Conservation (phyloP, 2,888 invertebrate genomes). For the Lycocerus yunnanus region DNA sequence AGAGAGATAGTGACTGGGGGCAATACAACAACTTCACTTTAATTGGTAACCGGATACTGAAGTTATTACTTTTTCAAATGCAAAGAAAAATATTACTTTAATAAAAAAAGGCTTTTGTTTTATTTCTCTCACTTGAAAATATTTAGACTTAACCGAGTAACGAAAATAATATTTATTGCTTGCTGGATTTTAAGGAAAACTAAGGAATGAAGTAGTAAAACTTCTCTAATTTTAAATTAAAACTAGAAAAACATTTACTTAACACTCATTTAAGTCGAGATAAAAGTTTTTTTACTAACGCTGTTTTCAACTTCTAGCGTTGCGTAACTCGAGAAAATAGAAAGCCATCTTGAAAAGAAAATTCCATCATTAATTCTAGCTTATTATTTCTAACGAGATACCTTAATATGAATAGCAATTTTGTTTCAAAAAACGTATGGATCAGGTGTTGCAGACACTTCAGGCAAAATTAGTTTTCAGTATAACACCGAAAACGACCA, state of each 20-base stretch:
- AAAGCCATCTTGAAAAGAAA: background rate
- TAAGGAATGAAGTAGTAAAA: background rate
- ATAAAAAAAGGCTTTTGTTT: background rate
- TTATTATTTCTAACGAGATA: background rate
- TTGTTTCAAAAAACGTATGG: background rate
- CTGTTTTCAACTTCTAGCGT: background rate
- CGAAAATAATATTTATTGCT: background rate
- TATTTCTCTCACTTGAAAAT: background rate
- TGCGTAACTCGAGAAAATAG: background rate
- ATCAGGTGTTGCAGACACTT: slow-evolving; percentile 9
- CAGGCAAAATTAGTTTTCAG: slow-evolving; percentile 18
- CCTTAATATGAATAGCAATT: background rate
- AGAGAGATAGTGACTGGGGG: background rate
- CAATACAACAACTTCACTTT: slow-evolving; percentile 1
- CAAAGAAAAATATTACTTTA: background rate
- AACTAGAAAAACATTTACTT: background rate
- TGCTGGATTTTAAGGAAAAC: background rate
- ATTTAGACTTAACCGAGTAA: background rate
- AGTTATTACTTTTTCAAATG: background rate
- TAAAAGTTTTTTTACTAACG: background rate
- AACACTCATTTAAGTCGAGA: background rate
- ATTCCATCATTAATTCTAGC: background rate
- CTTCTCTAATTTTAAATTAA: background rate
- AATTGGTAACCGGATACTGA: background rate
- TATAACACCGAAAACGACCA: slow-evolving; percentile 11